A percentile compares a stretch with the other conserved stretches of the same genome.
Evolutionary conservation across 2,797 vertebrate species (phyloP).

Genomic region (Austrolebias charrua): DNA sequence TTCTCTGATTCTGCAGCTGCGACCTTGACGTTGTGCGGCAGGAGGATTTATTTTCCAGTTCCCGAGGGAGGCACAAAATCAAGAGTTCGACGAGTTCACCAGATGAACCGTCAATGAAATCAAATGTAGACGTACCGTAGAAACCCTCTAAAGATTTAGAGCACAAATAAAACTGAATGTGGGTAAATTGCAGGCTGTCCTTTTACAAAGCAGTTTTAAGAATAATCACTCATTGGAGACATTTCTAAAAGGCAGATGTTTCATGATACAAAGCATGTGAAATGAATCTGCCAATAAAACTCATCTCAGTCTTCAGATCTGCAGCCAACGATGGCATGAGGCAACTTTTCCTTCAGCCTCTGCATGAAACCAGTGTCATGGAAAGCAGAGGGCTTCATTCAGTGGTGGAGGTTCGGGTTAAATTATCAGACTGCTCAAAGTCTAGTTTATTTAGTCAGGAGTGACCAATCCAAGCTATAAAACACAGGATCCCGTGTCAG

Average conservation of each 20-base stretch:
- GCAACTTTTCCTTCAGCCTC: constrained; percentile 41
- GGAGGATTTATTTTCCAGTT: constrained; percentile 43
- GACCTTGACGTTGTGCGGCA: constrained; percentile 49
- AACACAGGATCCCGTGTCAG: constrained; percentile 28
- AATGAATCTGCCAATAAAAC: constrained; percentile 40
- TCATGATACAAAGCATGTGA: constrained; percentile 27
- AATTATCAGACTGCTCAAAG: constrained; percentile 28
- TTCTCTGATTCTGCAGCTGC: constrained; percentile 38
- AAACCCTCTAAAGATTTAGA: constrained; percentile 48
- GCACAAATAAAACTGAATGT: constrained; percentile 43
- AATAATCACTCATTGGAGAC: constrained; percentile 28
- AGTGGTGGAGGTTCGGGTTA: no score
- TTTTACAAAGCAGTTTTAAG: constrained; percentile 23
- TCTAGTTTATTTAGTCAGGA: constrained; percentile 28
- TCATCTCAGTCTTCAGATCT: constrained; percentile 42
- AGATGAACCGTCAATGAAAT: constrained; percentile 56
- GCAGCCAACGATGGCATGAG: constrained; percentile 45
- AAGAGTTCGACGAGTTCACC: constrained; percentile 65
- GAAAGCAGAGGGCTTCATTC: constrained; percentile 38
- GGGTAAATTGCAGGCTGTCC: constrained; percentile 48
- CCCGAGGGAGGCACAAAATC: constrained; percentile 38
- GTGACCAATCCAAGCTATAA: constrained; percentile 32
- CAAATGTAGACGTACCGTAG: constrained; percentile 50
- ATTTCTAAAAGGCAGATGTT: constrained; percentile 29
- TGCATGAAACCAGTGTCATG: constrained; percentile 28